Evolutionary conservation across 2,113 vertebrate species (phyloP), one percentile per base, ranked within the genome.

Genomic region (Pelvicachromis taeniatus): DNA sequence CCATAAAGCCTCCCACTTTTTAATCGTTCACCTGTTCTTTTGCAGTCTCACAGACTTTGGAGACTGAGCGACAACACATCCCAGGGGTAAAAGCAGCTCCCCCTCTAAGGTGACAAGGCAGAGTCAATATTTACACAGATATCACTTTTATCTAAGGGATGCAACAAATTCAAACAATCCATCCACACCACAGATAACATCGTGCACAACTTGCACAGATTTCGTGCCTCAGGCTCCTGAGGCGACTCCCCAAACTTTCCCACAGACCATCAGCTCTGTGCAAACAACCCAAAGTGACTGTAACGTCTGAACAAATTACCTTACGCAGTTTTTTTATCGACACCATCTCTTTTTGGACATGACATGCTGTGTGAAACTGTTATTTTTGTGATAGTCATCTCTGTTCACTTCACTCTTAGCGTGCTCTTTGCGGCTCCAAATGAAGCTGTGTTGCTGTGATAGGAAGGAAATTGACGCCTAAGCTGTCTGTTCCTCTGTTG

Each of bases 381-480:
- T 38, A 38, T 52, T 55, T 65, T 8, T n/a, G 45, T 23, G 48
- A 82, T 48, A 35, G 9, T 48, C n/a, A 65, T 78, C 78, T 59
- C 63, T 52, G 78, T 78, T 77, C 16, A 29, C 50, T 65, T 88
- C n/a, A 9, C 31, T 21, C 23, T 38, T 2, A 1, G 31, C 45
- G 26, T 70, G 26, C 9, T 45, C 1, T 52, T 78, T 14, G 73
- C 48, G 17, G 4, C 13, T 48, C 38, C n/a, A 13, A 80, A 29
- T 7, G 13, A 52, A 8, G n/a, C 29, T 52, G 50, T 65, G 81
- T 80, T 84, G 75, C 77, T 63, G 9, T 1, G 52, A 19, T 2
- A 56, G 84, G 85, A 88, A 90, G 88, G 88, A 90, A 90, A 70
- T 12, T 58, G 89, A 40, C 21, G 50, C 75, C 80, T 70, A 33